phyloP scores from a whole-genome alignment of 2,113 vertebrate genomes.

The Leptobrachium leishanense region DNA sequence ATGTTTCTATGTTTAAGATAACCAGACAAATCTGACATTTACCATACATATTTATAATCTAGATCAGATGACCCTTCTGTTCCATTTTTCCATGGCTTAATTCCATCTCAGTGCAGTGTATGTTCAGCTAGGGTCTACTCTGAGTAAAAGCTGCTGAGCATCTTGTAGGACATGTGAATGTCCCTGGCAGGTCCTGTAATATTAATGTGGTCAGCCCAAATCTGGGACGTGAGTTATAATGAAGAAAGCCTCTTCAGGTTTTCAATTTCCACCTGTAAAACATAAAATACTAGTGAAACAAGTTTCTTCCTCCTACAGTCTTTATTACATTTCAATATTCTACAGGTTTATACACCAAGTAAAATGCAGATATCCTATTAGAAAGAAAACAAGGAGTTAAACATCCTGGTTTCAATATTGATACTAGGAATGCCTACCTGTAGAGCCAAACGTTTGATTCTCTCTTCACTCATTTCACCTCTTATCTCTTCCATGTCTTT shows the following conservation, averaged over 20 bases:
- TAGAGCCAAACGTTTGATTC: conserved; percentile 45
- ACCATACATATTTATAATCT: background rate
- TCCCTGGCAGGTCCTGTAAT: background rate
- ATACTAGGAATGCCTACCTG: conserved; percentile 48
- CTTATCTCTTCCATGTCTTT: conserved; percentile 56
- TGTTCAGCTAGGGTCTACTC: conserved; percentile 3
- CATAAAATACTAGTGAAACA: background rate
- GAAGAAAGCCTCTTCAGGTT: conserved; percentile 35
- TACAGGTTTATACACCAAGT: too few relatives aligned
- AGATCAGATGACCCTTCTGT: background rate
- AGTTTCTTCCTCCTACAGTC: too few relatives aligned
- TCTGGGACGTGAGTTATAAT: background rate
- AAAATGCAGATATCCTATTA: too few relatives aligned
- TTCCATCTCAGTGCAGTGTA: conserved; percentile 6
- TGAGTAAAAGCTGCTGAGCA: background rate
- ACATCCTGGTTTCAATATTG: too few relatives aligned
- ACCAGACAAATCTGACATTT: background rate
- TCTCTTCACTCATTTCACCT: conserved; percentile 54
- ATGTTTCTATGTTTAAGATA: background rate
- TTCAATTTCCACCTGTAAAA: conserved; percentile 32
- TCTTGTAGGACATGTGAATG: background rate
- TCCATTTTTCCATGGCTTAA: background rate
- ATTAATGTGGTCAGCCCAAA: background rate
- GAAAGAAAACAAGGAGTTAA: too few relatives aligned
- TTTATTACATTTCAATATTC: too few relatives aligned